phyloP scores from a whole-genome alignment of 2,113 vertebrate genomes.

The Actinemys pallida region DNA sequence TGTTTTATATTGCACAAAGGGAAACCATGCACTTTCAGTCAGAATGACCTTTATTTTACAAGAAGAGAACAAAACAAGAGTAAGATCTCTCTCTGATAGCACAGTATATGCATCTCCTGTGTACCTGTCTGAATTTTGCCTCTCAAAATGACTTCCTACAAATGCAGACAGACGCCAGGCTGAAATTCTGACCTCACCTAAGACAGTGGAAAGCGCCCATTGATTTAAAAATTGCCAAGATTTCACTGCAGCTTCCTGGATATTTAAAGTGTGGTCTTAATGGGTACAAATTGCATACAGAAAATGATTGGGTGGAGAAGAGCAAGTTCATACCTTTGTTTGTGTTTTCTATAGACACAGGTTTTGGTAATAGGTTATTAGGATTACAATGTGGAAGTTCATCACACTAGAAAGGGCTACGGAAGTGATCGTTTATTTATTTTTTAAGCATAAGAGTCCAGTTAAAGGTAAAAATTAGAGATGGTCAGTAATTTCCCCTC shows the following conservation, averaged over 20 bases:
- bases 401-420: not conserved
- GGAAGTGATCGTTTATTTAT: not conserved
- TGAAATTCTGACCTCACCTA: not conserved
- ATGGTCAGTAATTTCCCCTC: not conserved
- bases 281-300: not conserved
- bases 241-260: not conserved
- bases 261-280: too few relatives aligned
- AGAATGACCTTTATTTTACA: not conserved
- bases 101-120: not conserved
- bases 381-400: not conserved
- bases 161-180: not conserved
- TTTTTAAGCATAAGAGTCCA: not conserved
- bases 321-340: not conserved
- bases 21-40: not conserved
- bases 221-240: not conserved
- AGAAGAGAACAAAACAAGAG: not conserved
- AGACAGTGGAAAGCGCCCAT: not conserved
- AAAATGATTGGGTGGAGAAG: not conserved
- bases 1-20: not conserved
- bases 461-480: not conserved
- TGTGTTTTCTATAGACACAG: not conserved
- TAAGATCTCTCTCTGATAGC: not conserved
- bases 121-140: not conserved
- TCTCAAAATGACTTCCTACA: not conserved
- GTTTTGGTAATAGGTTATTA: not conserved